Evolutionary conservation across 2,113 vertebrate species (phyloP).

Genomic region (Phocoena phocoena): DNA sequence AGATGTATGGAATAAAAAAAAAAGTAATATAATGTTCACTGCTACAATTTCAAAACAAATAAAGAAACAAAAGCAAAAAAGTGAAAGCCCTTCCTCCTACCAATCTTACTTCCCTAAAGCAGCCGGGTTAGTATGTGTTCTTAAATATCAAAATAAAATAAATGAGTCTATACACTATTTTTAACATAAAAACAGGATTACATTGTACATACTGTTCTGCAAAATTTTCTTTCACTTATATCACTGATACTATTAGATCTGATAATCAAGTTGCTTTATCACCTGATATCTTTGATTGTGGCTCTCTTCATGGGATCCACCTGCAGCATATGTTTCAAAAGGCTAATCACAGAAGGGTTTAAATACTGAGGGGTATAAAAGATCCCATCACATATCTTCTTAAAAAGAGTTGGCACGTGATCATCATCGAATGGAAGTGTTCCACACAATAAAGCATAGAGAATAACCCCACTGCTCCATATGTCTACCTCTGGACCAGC

Average conservation of each 20-base stretch:
- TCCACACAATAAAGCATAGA: conserved; percentile 96
- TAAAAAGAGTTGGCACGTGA: conserved; percentile 99
- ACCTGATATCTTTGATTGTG: conserved; percentile 98
- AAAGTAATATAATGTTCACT: not conserved
- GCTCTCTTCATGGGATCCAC: conserved; percentile 99
- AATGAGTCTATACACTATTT: not conserved
- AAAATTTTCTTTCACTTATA: not conserved
- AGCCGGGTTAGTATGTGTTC: not conserved
- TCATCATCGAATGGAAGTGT: conserved; percentile 98
- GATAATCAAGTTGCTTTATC: conserved; percentile 57
- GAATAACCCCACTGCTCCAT: conserved; percentile 99
- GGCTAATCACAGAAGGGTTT: conserved; percentile 93
- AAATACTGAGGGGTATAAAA: conserved; percentile 98
- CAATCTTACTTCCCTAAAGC: not conserved
- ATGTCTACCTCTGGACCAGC: conserved; percentile 99
- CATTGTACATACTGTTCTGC: not conserved
- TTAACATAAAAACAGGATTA: not conserved
- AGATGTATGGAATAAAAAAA: not conserved
- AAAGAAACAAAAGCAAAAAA: conserved; percentile 9
- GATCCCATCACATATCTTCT: conserved; percentile 99
- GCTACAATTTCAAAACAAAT: conserved; percentile 34
- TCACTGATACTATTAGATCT: not conserved
- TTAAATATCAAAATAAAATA: conserved; percentile 22
- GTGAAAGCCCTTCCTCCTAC: not conserved
- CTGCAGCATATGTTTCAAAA: conserved; percentile 98